Percentiles rank a stretch among this genome's conserved stretches.
phyloP scores from a whole-genome alignment of 2,113 vertebrate species.

The Pituophis catenifer region DNA sequence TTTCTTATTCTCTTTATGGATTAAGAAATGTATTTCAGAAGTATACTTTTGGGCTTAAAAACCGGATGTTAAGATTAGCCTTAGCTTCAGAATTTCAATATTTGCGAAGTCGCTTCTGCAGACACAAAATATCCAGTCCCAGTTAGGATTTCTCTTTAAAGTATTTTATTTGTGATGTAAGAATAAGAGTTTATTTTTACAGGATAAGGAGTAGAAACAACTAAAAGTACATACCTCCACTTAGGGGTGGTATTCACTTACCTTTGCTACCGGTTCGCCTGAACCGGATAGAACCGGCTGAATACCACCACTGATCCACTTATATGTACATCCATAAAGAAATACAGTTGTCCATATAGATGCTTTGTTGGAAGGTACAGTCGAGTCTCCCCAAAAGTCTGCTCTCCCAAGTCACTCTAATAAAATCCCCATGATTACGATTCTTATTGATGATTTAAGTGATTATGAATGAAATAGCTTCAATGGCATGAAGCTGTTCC shows the following conservation, averaged over 20 bases:
- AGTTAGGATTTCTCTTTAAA: background rate
- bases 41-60: background rate
- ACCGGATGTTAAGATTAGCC: background rate
- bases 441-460: background rate
- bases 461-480: background rate
- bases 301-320: background rate
- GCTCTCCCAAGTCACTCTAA: background rate
- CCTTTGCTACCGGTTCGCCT: no score
- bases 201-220: background rate
- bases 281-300: no score
- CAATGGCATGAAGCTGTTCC: background rate
- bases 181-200: background rate
- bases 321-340: background rate
- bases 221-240: background rate
- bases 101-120: background rate
- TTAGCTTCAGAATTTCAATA: background rate
- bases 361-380: background rate
- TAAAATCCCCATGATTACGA: background rate
- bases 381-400: background rate
- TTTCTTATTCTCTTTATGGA: background rate
- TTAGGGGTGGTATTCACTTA: background rate
- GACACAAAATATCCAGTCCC: background rate
- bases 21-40: background rate
- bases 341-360: background rate
- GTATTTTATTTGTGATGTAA: background rate